Evolutionary conservation across 2,888 invertebrate species (phyloP), one percentile per base, ranked within the genome.

Genomic region (Synanthedon vespiformis): DNA sequence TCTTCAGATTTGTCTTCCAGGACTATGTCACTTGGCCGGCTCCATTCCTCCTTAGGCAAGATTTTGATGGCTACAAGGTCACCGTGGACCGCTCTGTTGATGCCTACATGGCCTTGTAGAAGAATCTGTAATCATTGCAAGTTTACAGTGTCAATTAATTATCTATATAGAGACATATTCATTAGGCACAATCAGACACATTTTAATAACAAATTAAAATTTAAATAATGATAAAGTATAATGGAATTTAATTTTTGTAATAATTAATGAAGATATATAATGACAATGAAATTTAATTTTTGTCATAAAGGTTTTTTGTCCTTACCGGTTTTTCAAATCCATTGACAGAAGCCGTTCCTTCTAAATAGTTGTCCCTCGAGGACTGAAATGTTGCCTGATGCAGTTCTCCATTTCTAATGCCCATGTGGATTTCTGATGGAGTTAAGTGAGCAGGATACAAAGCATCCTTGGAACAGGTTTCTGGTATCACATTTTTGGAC

Each of bases 21-120:
- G 6, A 95, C 91, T 51, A 95, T 91, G 61, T 94, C 96, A 72
- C 96, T 96, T 0, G 98, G 98, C 47, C 92, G 91, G 6, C 94
- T 91, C 99, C 99, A 99, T 65, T 98, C 90, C 6, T 90, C 89
- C 83, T 97, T 91, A 0, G 97, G 94, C 50, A 99, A 88, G 50
- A 99, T 81, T 80, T 97, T 92, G 52, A 99, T 86, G 4, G 97
- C 99, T 4, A 99, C 98, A 47, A 93, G 85, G 72, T 99, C 99
- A 4, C 96, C 98, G 73, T 99, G 95, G 0, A 99, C 94, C 2
- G 97, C 96, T 56, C 99, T 90, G 78, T 99, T 99, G 53, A 98
- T 90, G 52, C 95, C 91, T 52, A 90, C 89, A 55, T 93, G 90
- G 1, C 97, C 97, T 91, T 96, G 96, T 16, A 97, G 89, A 6